Percentiles rank a stretch among this genome's conserved stretches.
phyloP scores from a whole-genome alignment of 2,888 invertebrate species.

The Torymus tubicola region DNA sequence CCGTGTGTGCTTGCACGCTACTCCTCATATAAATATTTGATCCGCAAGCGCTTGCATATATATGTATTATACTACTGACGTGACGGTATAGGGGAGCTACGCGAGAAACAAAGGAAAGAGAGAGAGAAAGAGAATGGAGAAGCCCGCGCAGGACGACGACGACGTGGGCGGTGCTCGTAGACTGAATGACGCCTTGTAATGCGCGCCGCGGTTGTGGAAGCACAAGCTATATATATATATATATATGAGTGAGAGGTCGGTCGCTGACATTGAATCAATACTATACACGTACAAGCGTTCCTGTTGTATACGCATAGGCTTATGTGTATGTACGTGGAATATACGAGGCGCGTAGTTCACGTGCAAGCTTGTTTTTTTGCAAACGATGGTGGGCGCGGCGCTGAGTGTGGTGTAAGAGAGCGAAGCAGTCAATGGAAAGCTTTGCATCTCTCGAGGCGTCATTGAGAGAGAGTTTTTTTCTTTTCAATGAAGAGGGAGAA shows the following conservation, averaged over 20 bases:
- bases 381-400: conserved; percentile 8
- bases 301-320: background rate
- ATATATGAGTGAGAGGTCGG: conserved; percentile 43
- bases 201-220: too few relatives aligned
- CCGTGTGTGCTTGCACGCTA: too few relatives aligned
- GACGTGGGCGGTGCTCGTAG: conserved; percentile 20
- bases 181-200: conserved; percentile 34
- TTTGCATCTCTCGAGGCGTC: background rate
- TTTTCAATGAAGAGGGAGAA: conserved; percentile 7
- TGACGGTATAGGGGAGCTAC: too few relatives aligned
- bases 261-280: conserved; percentile 65
- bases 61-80: too few relatives aligned
- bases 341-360: background rate
- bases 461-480: background rate
- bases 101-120: background rate
- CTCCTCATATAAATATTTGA: too few relatives aligned
- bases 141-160: background rate
- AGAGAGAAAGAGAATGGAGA: background rate
- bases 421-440: background rate
- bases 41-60: too few relatives aligned
- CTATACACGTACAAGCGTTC: background rate
- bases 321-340: background rate
- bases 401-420: too few relatives aligned
- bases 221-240: too few relatives aligned
- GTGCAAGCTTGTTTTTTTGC: background rate